A percentile compares a stretch with the other conserved stretches of the same genome.
These are phyloP conservation scores for Nannoperca obscura DNA, from an alignment of 2,797 vertebrate genomes.

Conservation along the genomic window DNA sequence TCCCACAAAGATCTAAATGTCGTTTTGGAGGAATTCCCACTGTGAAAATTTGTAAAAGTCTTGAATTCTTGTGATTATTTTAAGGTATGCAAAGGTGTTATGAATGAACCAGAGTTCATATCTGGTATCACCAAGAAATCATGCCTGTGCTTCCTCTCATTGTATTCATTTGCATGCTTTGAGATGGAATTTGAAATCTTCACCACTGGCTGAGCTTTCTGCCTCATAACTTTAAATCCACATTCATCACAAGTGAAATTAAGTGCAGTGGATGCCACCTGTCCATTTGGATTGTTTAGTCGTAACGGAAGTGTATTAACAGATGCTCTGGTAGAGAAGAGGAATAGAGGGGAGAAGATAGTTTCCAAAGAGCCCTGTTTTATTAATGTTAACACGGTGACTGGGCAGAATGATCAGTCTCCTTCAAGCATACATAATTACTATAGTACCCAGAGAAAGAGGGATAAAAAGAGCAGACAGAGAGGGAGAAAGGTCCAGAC, in stretches of 20 bases:
- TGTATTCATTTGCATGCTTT: constrained; percentile 51
- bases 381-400: constrained; percentile 76
- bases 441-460: constrained; percentile 38
- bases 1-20: background rate
- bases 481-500: constrained; percentile 64
- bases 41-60: background rate
- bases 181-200: constrained; percentile 50
- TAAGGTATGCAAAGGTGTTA: background rate
- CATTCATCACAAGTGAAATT: constrained; percentile 68
- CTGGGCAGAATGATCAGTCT: constrained; percentile 71
- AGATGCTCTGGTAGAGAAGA: constrained; percentile 53
- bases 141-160: constrained; percentile 15
- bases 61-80: background rate
- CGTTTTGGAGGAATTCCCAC: background rate
- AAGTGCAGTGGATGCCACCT: constrained; percentile 54
- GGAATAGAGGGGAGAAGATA: constrained; percentile 49
- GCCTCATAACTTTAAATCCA: constrained; percentile 50
- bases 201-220: constrained; percentile 25
- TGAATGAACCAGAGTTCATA: constrained; percentile 24
- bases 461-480: constrained; percentile 27
- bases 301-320: constrained; percentile 65
- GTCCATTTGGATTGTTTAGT: constrained; percentile 69
- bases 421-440: constrained; percentile 76
- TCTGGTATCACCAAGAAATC: constrained; percentile 25
- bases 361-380: constrained; percentile 73